A percentile compares a stretch with the other conserved stretches of the same genome.
phyloP scores from a whole-genome alignment of 1,140 invertebrate genomes.

The Centruroides vittatus region DNA sequence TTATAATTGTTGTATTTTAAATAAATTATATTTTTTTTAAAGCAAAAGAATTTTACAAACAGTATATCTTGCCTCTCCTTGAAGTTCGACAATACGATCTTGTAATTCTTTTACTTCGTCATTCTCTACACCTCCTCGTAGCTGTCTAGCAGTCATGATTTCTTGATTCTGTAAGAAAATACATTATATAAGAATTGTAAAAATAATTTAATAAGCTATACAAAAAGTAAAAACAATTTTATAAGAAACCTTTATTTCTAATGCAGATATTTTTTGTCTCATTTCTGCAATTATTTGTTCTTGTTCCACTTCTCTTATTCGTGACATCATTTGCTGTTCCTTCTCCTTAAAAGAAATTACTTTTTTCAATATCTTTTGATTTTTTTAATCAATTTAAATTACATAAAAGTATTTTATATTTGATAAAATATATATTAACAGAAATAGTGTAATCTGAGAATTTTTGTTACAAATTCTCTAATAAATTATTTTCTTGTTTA shows the following conservation, averaged over 20 bases:
- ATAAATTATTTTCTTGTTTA: no score
- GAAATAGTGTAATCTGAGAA: no score
- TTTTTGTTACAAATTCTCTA: no score
- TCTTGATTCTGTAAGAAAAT: conserved; percentile 60
- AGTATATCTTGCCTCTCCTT: conserved; percentile 45
- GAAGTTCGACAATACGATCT: conserved; percentile 76
- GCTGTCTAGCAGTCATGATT: conserved; percentile 72
- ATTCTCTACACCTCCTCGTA: conserved; percentile 59
- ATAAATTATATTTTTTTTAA: no score
- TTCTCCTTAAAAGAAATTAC: conserved; percentile 46
- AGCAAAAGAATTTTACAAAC: no score
- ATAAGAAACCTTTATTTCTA: conserved; percentile 66
- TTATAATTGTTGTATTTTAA: no score
- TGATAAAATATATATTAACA: no score
- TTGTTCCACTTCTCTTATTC: conserved; percentile 86
- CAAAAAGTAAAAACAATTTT: neutral
- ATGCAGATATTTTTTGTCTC: conserved; percentile 80
- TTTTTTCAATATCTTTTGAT: no score
- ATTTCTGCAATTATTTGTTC: conserved; percentile 87
- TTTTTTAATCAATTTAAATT: no score
- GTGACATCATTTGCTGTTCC: conserved; percentile 84
- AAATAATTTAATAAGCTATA: neutral
- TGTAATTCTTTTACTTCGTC: conserved; percentile 60
- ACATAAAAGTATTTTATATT: no score
- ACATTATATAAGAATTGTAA: neutral